Evolutionary conservation across 2,113 vertebrate genomes (phyloP).

Genomic region (Myrmecobius fasciatus): DNA sequence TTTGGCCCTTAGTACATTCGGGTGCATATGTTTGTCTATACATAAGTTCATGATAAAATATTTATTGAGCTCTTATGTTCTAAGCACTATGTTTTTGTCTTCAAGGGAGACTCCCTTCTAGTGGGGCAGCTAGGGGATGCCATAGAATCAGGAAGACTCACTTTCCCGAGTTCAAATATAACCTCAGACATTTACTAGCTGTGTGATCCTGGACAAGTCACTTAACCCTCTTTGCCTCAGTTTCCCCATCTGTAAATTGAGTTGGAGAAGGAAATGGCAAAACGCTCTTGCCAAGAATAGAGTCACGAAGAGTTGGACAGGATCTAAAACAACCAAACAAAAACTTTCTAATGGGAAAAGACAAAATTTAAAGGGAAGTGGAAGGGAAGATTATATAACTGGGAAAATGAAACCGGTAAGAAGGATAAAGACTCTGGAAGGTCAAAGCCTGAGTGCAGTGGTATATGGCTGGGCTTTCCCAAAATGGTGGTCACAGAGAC

Average conservation of each 20-base stretch:
- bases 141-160: background rate
- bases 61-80: background rate
- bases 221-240: background rate
- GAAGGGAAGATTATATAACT: background rate
- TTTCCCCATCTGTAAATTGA: background rate
- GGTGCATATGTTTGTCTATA: background rate
- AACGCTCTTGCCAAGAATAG: background rate
- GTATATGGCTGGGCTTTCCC: background rate
- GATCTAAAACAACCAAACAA: background rate
- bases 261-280: background rate
- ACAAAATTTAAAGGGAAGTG: background rate
- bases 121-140: background rate
- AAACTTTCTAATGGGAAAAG: background rate
- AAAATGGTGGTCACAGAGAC: background rate
- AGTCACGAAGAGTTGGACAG: background rate
- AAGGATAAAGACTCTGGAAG: background rate
- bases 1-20: background rate
- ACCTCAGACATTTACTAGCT: background rate
- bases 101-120: background rate
- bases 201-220: background rate
- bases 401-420: background rate
- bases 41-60: background rate
- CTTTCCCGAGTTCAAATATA: background rate
- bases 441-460: background rate
- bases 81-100: background rate